Conservation (phyloP, 2,113 vertebrate species). For the Microcebus jonahi region DNA sequence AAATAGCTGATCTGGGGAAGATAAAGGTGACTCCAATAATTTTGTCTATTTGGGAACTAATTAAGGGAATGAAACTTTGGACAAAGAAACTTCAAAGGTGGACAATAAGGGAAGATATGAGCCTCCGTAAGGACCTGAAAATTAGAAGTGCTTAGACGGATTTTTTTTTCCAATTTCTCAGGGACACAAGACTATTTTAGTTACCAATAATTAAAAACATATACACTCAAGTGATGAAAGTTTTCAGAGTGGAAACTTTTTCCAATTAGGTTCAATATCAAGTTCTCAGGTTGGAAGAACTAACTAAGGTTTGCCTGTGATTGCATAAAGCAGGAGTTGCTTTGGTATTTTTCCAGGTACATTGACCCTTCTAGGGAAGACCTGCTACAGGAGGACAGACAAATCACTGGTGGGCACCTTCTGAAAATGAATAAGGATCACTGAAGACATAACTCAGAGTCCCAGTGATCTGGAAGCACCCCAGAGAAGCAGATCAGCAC, state of each 20-base stretch:
- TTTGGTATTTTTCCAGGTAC: neutral
- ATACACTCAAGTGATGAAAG: neutral
- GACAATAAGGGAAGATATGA: neutral
- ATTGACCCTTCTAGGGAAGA: neutral
- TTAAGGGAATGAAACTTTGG: constrained; percentile 2
- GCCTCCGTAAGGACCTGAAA: neutral
- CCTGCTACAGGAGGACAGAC: neutral
- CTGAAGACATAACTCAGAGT: neutral
- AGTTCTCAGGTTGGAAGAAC: neutral
- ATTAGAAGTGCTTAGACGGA: neutral
- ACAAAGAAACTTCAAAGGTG: constrained; percentile 13
- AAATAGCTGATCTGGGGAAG: constrained; percentile 33
- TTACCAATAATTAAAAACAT: neutral
- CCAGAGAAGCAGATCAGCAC: neutral
- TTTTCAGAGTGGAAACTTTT: neutral
- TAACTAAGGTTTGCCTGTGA: neutral
- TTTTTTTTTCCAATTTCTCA: neutral
- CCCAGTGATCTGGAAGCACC: neutral
- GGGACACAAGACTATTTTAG: neutral
- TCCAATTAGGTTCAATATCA: neutral
- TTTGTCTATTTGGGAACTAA: constrained; percentile 10
- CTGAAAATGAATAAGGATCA: neutral
- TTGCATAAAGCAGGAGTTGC: neutral
- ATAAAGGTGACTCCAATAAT: neutral
- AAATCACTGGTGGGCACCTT: neutral